These are phyloP conservation scores for Phaedon cochleariae DNA, from an alignment of 2,888 invertebrate species.

Conservation along the genomic window DNA sequence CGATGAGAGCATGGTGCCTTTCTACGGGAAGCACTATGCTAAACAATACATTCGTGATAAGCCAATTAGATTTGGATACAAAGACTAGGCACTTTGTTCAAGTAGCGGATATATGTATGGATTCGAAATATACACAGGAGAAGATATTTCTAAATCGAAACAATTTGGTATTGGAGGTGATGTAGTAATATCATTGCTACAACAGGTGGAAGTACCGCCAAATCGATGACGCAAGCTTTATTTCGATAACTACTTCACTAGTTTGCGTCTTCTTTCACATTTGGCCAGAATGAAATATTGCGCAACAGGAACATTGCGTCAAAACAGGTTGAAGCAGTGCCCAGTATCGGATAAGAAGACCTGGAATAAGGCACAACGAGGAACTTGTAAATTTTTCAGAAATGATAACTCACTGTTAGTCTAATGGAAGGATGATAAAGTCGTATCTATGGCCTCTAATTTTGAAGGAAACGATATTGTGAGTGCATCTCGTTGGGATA, in stretches of 20 bases:
- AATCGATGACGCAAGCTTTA: constrained; percentile 7
- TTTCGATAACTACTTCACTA: constrained; percentile 11
- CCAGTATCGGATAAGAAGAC: constrained; percentile 13
- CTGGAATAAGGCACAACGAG: constrained; percentile 8
- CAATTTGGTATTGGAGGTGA: constrained; percentile 19
- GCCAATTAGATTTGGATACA: constrained; percentile 26
- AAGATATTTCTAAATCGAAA: constrained; percentile 11
- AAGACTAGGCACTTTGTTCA: constrained; percentile 40
- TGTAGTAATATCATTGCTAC: constrained; percentile 15
- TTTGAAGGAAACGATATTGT: constrained; percentile 9
- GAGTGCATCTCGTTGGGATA: neutral
- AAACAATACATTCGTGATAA: no score
- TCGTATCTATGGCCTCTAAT: constrained; percentile 9
- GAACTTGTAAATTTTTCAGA: neutral
- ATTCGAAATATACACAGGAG: constrained; percentile 42
- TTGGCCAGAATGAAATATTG: constrained; percentile 4
- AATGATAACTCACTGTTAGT: constrained; percentile 6
- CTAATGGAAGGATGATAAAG: constrained; percentile 14
- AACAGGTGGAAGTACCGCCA: constrained; percentile 6
- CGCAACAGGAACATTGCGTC: constrained; percentile 7
- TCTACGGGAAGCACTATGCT: no score
- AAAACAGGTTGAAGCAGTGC: constrained; percentile 9
- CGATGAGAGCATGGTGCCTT: no score
- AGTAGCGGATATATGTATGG: constrained; percentile 34
- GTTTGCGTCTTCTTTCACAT: constrained; percentile 7